These are phyloP conservation scores for Siphamia tubifer DNA, from an alignment of 2,113 vertebrate genomes.

Conservation along the genomic window DNA sequence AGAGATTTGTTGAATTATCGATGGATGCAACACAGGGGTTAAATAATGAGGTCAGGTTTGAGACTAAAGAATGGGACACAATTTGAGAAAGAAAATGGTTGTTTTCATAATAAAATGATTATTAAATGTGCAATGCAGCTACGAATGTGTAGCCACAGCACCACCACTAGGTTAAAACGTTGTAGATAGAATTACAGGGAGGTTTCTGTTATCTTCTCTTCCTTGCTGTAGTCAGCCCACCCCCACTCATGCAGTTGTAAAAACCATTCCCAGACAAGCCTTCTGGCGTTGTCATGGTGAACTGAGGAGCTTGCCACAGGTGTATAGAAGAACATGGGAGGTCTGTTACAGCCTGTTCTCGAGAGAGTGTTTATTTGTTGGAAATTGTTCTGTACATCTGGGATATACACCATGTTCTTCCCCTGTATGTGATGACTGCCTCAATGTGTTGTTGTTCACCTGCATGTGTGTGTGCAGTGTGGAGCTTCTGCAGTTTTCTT, in stretches of 20 bases:
- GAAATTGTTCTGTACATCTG: conserved; percentile 15
- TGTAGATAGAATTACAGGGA: background rate
- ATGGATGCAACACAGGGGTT: too few relatives aligned
- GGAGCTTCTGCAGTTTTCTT: too few relatives aligned
- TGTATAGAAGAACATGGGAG: conserved; percentile 41
- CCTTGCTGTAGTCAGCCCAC: background rate
- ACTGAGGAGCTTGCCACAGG: conserved; percentile 59
- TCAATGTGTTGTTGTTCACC: background rate
- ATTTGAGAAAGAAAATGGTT: background rate
- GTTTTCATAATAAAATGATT: background rate
- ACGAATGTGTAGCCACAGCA: background rate
- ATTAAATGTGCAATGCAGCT: background rate
- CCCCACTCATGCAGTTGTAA: conserved; percentile 37
- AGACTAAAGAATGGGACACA: too few relatives aligned
- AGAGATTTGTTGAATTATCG: too few relatives aligned
- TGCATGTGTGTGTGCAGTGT: background rate
- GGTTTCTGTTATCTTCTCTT: background rate
- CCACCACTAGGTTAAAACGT: accelerated
- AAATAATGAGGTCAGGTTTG: too few relatives aligned
- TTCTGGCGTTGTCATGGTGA: conserved; percentile 71
- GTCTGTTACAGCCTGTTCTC: background rate
- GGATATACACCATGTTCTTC: too few relatives aligned
- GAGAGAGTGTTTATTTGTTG: background rate
- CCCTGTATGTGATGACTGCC: too few relatives aligned
- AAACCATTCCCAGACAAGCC: conserved; percentile 58